phyloP scores from a whole-genome alignment of 2,113 vertebrate species.

The Festucalex cinctus region DNA sequence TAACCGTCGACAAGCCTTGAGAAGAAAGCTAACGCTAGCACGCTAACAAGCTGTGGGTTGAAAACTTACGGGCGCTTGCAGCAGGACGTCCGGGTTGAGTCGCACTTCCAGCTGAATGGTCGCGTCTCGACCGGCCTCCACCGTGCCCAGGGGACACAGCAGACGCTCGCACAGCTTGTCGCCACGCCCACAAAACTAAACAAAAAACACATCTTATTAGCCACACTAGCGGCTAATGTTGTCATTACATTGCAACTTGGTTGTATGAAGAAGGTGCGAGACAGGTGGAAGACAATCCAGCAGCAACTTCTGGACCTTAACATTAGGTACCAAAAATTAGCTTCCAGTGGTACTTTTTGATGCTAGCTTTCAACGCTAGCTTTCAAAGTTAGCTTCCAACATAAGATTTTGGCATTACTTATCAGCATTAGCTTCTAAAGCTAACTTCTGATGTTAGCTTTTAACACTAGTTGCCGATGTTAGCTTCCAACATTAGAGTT shows the following conservation, averaged over 20 bases:
- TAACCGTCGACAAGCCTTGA: neutral
- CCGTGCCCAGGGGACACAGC: constrained; percentile 81
- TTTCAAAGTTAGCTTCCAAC: too few relatives aligned
- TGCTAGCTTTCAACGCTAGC: too few relatives aligned
- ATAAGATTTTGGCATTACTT: too few relatives aligned
- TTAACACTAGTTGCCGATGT: too few relatives aligned
- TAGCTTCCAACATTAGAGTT: too few relatives aligned
- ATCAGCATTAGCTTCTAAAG: too few relatives aligned
- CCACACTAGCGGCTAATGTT: neutral
- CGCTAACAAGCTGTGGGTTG: neutral
- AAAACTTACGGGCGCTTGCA: constrained; percentile 62
- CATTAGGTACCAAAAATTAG: too few relatives aligned
- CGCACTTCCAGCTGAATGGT: constrained; percentile 79
- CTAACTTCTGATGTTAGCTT: too few relatives aligned
- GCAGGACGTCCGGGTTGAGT: constrained; percentile 79
- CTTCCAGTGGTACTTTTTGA: too few relatives aligned
- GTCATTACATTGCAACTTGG: too few relatives aligned
- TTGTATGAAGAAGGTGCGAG: neutral
- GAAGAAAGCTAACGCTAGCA: neutral
- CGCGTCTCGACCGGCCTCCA: constrained; percentile 84
- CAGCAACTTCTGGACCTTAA: too few relatives aligned
- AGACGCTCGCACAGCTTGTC: constrained; percentile 81
- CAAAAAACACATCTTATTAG: neutral
- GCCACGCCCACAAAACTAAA: constrained; percentile 80
- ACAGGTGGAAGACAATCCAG: too few relatives aligned